Conservation (phyloP, 2,113 vertebrate genomes). For the Hippocampus mohnikei region DNA sequence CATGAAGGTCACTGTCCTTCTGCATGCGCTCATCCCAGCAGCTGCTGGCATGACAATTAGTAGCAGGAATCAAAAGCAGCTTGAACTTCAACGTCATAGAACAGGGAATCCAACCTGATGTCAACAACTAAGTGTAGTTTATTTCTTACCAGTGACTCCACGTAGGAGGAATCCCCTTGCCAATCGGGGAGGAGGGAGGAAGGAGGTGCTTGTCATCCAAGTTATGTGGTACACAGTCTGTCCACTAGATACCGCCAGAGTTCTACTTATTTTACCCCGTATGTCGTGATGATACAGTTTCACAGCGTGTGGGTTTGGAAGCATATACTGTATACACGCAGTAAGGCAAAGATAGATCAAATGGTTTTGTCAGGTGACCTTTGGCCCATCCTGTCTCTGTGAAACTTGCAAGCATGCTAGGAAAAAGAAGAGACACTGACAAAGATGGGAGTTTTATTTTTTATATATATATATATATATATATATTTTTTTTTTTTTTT, state of each 20-base stretch:
- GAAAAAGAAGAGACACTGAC: slow-evolving; percentile 62
- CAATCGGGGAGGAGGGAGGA: too few relatives aligned
- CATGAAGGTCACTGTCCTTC: slow-evolving; percentile 41
- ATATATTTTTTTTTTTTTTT: too few relatives aligned
- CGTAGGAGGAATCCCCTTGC: background rate
- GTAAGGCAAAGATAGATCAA: slow-evolving; percentile 18
- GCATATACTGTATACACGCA: background rate
- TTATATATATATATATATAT: too few relatives aligned
- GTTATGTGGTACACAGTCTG: background rate
- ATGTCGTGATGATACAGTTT: slow-evolving; percentile 15
- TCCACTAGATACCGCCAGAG: slow-evolving; percentile 48
- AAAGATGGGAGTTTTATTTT: slow-evolving; percentile 46
- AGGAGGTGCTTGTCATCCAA: background rate
- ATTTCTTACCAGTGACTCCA: background rate
- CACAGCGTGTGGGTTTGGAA: background rate
- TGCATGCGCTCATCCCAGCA: slow-evolving; percentile 34
- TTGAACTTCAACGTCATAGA: slow-evolving; percentile 38
- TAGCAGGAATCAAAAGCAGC: slow-evolving; percentile 28
- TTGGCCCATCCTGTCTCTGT: slow-evolving; percentile 40
- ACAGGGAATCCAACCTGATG: slow-evolving; percentile 12
- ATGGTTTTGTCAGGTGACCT: slow-evolving; percentile 40
- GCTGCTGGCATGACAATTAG: slow-evolving; percentile 37
- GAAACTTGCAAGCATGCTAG: slow-evolving; percentile 49
- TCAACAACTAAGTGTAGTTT: slow-evolving; percentile 6
- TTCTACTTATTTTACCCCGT: slow-evolving; percentile 5